phyloP scores from a whole-genome alignment of 2,888 invertebrate genomes.

The Campoplex nolae region DNA sequence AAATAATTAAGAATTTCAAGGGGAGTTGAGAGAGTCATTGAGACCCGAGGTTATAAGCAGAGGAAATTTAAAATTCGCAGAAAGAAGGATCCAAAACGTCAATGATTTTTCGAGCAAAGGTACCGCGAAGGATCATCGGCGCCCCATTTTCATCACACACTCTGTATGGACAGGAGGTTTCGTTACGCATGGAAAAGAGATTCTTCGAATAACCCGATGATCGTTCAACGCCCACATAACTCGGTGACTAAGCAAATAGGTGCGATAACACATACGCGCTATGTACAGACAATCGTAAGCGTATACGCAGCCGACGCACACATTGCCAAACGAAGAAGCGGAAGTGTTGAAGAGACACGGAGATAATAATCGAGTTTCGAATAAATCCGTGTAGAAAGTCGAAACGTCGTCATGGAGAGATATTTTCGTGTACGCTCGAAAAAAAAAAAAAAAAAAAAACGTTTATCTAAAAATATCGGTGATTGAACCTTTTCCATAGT shows the following conservation, averaged over 20 bases:
- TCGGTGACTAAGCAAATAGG: constrained; percentile 60
- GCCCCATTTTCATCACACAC: not conserved
- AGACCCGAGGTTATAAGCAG: not conserved
- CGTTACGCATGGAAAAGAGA: constrained; percentile 34
- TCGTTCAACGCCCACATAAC: constrained; percentile 59
- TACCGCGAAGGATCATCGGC: not conserved
- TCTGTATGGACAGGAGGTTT: not conserved
- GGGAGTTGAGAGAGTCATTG: not conserved
- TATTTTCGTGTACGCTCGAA: not conserved
- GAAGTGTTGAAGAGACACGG: constrained; percentile 43
- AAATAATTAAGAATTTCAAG: not conserved
- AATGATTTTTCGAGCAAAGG: no score
- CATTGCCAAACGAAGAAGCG: constrained; percentile 21
- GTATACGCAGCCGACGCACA: not conserved
- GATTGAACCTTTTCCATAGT: not conserved
- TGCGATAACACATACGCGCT: constrained; percentile 58
- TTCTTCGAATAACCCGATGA: constrained; percentile 57
- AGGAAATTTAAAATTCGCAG: not conserved
- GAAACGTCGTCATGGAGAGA: not conserved
- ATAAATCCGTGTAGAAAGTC: constrained; percentile 46
- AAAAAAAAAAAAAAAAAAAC: not conserved
- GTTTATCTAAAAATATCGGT: constrained; percentile 12
- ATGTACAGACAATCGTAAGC: constrained; percentile 3
- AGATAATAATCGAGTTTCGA: constrained; percentile 54
- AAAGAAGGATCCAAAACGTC: not conserved